phyloP scores from a whole-genome alignment of 2,113 vertebrate genomes.

The Eonycteris spelaea region DNA sequence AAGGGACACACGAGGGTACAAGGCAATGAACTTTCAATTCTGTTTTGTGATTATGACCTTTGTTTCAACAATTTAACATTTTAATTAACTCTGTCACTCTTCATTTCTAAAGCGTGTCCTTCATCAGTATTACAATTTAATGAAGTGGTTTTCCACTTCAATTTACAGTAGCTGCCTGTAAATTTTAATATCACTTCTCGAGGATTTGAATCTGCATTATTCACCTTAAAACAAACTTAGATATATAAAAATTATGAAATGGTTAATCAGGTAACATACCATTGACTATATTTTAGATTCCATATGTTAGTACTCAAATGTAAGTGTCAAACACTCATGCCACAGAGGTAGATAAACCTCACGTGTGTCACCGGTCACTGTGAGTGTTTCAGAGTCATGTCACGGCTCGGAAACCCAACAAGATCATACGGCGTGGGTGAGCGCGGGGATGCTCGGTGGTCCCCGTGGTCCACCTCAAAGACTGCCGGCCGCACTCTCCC shows the following conservation, averaged over 20 bases:
- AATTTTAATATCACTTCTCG: conserved; percentile 68
- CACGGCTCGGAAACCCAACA: background rate
- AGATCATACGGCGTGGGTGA: background rate
- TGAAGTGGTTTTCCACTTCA: conserved; percentile 74
- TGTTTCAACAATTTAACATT: conserved; percentile 80
- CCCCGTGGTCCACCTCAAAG: background rate
- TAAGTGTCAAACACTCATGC: background rate
- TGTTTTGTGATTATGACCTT: conserved; percentile 80
- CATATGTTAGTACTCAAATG: background rate
- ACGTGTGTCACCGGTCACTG: background rate
- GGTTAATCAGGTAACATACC: background rate
- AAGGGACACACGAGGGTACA: conserved; percentile 70
- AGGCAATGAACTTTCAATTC: conserved; percentile 79
- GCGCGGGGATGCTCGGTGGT: too few species aligned
- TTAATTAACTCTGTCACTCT: conserved; percentile 80
- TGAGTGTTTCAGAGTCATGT: background rate
- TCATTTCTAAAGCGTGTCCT: conserved; percentile 74
- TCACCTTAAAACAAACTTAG: conserved; percentile 54
- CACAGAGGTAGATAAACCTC: background rate
- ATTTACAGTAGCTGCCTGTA: conserved; percentile 66
- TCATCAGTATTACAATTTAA: conserved; percentile 74
- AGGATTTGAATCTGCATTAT: conserved; percentile 27
- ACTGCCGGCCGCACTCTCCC: background rate
- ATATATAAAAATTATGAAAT: conserved; percentile 6
- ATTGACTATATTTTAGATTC: background rate